These are phyloP conservation scores for Pristionchus entomophagus DNA, from an alignment of 2,888 invertebrate genomes.

Conservation along the genomic window DNA sequence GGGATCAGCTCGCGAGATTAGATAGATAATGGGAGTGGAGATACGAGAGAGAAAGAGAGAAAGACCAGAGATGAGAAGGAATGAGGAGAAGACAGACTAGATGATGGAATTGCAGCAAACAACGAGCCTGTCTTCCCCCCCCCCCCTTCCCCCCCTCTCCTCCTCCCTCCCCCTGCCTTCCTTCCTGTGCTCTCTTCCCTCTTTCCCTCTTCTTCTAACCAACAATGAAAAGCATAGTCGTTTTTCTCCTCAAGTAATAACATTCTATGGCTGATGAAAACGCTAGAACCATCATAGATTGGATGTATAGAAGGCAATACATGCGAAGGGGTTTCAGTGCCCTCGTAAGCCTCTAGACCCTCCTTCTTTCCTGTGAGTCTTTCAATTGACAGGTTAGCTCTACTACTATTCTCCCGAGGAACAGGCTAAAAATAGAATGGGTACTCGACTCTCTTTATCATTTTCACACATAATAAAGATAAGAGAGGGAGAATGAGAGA, in stretches of 20 bases:
- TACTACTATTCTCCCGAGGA: background rate
- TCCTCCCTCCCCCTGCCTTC: background rate
- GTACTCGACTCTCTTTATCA: background rate
- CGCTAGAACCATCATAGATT: too few species aligned
- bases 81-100: background rate
- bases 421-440: conserved; percentile 1
- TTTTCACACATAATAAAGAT: conserved; percentile 20
- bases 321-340: background rate
- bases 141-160: background rate
- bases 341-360: background rate
- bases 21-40: conserved; percentile 21
- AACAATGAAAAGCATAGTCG: conserved; percentile 22
- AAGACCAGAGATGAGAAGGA: background rate
- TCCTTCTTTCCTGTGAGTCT: background rate
- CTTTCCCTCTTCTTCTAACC: conserved; percentile 26
- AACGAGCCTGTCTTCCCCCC: background rate
- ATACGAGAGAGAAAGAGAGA: background rate
- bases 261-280: background rate
- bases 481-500: background rate
- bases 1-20: conserved; percentile 24
- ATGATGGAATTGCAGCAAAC: conserved; percentile 20
- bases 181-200: background rate
- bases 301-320: too few species aligned
- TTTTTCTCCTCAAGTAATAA: conserved; percentile 35
- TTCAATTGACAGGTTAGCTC: background rate